Conservation (phyloP, 64 coral and sea anemone species). For the Acropora tenuis region DNA sequence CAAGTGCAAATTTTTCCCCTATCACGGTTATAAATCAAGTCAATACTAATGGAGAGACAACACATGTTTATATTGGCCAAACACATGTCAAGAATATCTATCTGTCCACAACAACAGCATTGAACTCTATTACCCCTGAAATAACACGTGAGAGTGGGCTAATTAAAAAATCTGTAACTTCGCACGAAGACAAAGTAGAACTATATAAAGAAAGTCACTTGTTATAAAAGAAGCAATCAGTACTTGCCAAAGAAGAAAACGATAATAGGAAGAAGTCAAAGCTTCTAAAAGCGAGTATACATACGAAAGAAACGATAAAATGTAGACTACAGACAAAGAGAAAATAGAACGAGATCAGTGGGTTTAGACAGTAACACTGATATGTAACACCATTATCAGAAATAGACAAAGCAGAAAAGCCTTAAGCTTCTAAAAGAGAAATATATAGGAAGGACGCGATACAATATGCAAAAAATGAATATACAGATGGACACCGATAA, state of each 20-base stretch:
- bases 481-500: no score
- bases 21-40: conserved; percentile 25
- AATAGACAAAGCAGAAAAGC: no score
- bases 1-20: conserved; percentile 21
- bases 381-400: not conserved
- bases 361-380: conserved; percentile 46
- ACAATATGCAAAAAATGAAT: no score
- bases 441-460: no score
- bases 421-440: no score
- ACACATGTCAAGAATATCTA: conserved; percentile 42
- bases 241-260: conserved; percentile 23
- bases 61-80: conserved; percentile 50
- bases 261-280: conserved; percentile 40
- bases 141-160: conserved; percentile 15
- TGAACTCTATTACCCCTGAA: not conserved
- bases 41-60: not conserved
- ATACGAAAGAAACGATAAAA: conserved; percentile 52
- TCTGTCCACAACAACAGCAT: conserved; percentile 5
- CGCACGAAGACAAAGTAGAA: conserved; percentile 24
- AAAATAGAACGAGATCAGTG: not conserved
- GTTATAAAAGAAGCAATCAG: not conserved
- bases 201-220: no score
- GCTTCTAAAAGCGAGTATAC: conserved; percentile 26
- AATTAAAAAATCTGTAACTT: conserved; percentile 38
- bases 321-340: conserved; percentile 27